A percentile compares a stretch with the other conserved stretches of the same genome.
Conservation (phyloP, 2,113 vertebrate genomes). For the Abramis brama region DNA sequence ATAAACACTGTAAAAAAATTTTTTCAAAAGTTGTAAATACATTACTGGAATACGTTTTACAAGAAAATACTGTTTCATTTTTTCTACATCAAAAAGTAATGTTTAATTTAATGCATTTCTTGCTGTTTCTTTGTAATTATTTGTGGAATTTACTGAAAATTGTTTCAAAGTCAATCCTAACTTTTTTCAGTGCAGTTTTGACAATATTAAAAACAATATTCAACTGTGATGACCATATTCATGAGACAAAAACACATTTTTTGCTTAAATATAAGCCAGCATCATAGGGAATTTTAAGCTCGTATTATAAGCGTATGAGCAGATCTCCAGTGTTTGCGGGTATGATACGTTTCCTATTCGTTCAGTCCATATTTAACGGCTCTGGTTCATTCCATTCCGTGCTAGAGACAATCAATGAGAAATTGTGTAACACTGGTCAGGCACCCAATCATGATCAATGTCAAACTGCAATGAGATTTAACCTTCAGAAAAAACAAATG, state of each 20-base stretch:
- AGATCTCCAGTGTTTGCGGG: not conserved
- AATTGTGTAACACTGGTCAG: constrained; percentile 55
- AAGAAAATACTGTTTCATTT: too few relatives aligned
- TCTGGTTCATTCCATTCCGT: constrained; percentile 47
- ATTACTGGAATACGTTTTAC: too few relatives aligned
- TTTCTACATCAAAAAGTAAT: too few relatives aligned
- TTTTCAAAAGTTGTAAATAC: not conserved
- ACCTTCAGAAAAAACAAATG: constrained; percentile 66
- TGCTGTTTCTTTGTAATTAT: too few relatives aligned
- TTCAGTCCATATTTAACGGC: not conserved
- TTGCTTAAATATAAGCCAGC: not conserved
- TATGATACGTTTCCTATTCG: not conserved
- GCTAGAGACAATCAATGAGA: constrained; percentile 61
- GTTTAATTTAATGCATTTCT: too few relatives aligned
- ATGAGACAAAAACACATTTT: not conserved
- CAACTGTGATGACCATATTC: not conserved
- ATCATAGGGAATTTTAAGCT: not conserved
- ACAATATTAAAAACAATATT: not conserved
- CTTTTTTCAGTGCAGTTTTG: too few relatives aligned
- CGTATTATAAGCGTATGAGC: not conserved
- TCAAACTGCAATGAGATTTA: constrained; percentile 32
- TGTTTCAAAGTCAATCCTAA: too few relatives aligned
- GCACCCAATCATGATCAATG: constrained; percentile 63
- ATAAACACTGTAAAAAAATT: not conserved
- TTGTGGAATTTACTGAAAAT: too few relatives aligned